Percentiles rank a stretch among this genome's conserved stretches.
phyloP scores from a whole-genome alignment of 2,113 vertebrate genomes.

The Notothenia coriiceps region DNA sequence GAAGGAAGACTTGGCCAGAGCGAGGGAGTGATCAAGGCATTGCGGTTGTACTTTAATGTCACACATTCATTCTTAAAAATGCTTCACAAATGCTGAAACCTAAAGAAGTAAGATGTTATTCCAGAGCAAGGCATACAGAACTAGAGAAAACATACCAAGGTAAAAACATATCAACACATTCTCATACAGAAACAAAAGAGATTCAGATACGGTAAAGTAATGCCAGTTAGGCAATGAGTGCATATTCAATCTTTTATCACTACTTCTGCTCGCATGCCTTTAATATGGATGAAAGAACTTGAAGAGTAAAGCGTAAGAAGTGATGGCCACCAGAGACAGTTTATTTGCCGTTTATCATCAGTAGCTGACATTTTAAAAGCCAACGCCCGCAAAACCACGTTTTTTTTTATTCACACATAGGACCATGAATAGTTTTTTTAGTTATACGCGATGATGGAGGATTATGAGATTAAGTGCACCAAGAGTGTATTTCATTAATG shows the following conservation, averaged over 20 bases:
- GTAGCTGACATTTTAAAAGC: neutral
- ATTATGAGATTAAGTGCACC: neutral
- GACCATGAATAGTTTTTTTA: no score
- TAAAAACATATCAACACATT: neutral
- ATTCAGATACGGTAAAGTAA: no score
- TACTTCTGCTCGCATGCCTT: neutral
- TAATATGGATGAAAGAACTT: conserved; percentile 2
- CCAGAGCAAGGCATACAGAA: neutral
- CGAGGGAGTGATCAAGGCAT: neutral
- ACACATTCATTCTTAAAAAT: neutral
- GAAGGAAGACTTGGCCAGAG: neutral
- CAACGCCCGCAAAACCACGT: neutral
- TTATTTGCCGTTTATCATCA: neutral
- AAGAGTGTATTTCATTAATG: neutral
- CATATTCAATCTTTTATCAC: neutral
- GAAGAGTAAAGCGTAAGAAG: neutral
- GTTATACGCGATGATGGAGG: no score
- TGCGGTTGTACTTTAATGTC: neutral
- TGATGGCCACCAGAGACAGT: neutral
- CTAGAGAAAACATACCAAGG: neutral
- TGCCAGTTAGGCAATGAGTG: neutral
- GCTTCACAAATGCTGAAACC: conserved; percentile 3
- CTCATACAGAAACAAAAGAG: no score
- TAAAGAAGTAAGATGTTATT: neutral
- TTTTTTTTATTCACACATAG: neutral